These are phyloP conservation scores for Dissostichus mawsoni DNA, from an alignment of 2,113 vertebrate genomes.

Conservation along the genomic window DNA sequence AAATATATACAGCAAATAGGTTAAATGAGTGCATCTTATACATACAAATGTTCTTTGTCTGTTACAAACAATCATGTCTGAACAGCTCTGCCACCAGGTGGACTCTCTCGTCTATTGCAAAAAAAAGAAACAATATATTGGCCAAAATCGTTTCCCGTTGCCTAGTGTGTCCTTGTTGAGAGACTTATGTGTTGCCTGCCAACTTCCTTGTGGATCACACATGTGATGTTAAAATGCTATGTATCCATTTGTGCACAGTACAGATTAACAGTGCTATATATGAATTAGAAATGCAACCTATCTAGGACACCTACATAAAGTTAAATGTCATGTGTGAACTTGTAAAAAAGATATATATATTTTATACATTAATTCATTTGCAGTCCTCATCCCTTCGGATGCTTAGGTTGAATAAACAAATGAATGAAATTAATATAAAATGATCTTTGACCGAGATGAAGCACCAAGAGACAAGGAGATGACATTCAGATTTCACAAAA, in stretches of 20 bases:
- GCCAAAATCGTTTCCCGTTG: not conserved
- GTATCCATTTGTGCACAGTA: not conserved
- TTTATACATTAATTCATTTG: not conserved
- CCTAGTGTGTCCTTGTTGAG: too few species aligned
- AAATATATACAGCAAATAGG: not conserved
- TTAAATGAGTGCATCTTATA: not conserved
- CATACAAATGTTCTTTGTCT: not conserved
- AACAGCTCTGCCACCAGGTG: slow-evolving; percentile 52
- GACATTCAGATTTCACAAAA: not conserved
- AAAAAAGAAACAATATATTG: too few species aligned
- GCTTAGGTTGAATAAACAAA: not conserved
- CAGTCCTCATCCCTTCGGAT: not conserved
- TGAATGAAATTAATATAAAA: not conserved
- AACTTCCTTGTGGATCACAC: not conserved
- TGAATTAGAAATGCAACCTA: not conserved
- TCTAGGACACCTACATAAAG: not conserved
- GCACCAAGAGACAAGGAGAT: not conserved
- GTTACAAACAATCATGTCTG: not conserved
- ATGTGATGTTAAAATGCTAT: too few species aligned
- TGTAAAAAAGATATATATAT: not conserved
- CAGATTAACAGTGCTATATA: not conserved
- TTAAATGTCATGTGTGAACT: not conserved
- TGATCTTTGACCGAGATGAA: not conserved
- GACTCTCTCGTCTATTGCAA: not conserved
- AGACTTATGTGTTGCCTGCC: not conserved